Evolutionary conservation across 2,797 vertebrate species (phyloP).

Genomic region (Chrysocyon brachyurus): DNA sequence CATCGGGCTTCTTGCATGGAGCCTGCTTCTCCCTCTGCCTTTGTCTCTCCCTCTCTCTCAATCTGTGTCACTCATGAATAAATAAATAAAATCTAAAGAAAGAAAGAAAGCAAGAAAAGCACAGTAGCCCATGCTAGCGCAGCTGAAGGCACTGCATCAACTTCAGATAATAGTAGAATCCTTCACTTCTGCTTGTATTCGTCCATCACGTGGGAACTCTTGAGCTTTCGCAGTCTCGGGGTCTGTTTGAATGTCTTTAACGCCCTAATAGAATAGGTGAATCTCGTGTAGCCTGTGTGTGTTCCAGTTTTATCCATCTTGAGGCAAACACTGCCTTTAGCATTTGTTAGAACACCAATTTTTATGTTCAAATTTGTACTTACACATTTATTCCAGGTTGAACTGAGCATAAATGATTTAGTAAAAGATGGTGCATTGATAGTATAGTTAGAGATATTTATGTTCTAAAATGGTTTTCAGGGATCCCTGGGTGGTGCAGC

Average conservation of each 20-base stretch:
- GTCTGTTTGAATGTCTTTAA: fast-evolving
- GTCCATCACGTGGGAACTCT: too few relatives aligned
- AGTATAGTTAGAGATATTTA: not conserved
- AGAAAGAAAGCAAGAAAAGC: not conserved
- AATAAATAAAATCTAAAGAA: too few relatives aligned
- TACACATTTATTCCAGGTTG: not conserved
- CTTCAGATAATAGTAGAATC: not conserved
- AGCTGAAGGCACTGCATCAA: not conserved
- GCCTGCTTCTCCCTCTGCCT: too few relatives aligned
- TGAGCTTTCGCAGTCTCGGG: not conserved
- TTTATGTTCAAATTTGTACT: not conserved
- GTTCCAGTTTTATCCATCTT: not conserved
- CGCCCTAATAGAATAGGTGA: not conserved
- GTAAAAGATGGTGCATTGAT: not conserved
- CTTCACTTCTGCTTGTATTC: not conserved
- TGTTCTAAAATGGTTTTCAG: not conserved
- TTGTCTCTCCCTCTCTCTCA: too few relatives aligned
- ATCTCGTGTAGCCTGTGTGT: not conserved
- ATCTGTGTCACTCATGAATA: too few relatives aligned
- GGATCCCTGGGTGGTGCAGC: too few relatives aligned
- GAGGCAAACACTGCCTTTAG: not conserved
- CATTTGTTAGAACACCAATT: not conserved
- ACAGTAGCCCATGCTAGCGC: fast-evolving
- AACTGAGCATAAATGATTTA: slow-evolving; percentile 36
- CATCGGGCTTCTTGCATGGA: too few relatives aligned